phyloP scores from a whole-genome alignment of 2,888 invertebrate species.

The Andrena chrysosceles region DNA sequence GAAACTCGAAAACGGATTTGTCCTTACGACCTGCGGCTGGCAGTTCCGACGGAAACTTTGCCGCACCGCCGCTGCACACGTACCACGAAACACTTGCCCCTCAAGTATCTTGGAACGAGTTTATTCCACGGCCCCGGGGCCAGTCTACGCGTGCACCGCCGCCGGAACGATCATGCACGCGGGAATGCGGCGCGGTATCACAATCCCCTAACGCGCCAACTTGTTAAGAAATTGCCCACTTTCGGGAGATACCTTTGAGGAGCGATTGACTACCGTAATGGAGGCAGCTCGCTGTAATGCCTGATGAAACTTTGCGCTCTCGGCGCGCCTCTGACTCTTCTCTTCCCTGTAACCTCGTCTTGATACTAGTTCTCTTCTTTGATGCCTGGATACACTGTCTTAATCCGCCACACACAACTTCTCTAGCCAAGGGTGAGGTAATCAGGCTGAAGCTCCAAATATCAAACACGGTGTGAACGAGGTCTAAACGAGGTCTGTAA shows the following conservation, averaged over 20 bases:
- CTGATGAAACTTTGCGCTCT: slow-evolving; percentile 20
- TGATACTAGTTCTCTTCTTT: too few species aligned
- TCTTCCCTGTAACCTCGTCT: too few species aligned
- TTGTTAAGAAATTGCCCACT: slow-evolving; percentile 36
- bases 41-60: slow-evolving; percentile 75
- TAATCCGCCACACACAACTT: too few species aligned
- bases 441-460: too few species aligned
- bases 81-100: slow-evolving; percentile 69
- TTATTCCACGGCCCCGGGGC: slow-evolving; percentile 65
- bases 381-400: too few species aligned
- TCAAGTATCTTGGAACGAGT: slow-evolving; percentile 68
- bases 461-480: too few species aligned
- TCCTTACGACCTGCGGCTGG: slow-evolving; percentile 75
- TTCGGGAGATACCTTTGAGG: slow-evolving; percentile 17
- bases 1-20: slow-evolving; percentile 76
- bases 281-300: neutral
- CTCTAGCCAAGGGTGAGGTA: too few species aligned
- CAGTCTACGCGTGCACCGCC: slow-evolving; percentile 48
- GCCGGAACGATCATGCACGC: slow-evolving; percentile 56
- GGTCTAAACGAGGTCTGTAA: too few species aligned
- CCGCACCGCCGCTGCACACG: slow-evolving; percentile 66
- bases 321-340: too few species aligned
- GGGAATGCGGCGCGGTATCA: slow-evolving; percentile 23
- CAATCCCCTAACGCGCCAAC: slow-evolving; percentile 47
- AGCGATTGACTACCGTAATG: slow-evolving; percentile 21